Evolutionary conservation across 2,888 invertebrate species (phyloP), one percentile per base, ranked within the genome.

Genomic region (Acronicta alni): DNA sequence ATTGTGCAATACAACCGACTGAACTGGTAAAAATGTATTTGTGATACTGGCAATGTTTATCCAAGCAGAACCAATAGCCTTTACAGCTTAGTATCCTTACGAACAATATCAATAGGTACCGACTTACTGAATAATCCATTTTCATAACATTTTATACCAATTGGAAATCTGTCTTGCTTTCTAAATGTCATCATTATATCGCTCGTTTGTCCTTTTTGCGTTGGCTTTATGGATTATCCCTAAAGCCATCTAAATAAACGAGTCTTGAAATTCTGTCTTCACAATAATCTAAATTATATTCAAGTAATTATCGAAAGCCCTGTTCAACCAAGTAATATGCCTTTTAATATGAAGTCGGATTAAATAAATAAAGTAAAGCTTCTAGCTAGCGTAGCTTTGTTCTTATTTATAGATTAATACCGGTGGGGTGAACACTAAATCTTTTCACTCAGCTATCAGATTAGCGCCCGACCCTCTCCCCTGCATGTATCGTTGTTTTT

Each of bases 361-460:
- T 46, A 43, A 51, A 12, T 46, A 43, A 51, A 12, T 46, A 43
- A 35, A n/a, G 6, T 35, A 32, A 32, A 32, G 14, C 14, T n/a
- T 14, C 1, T 32, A 18, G 51, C 43, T 58, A 32, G 37, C 49
- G 41, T 39, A 45, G 54, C 38, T 52, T 51, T 74, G 70, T 72
- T 73, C 68, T 73, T 71, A 81, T 81, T 86, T 86, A 87, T 30
- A 30, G 12, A 30, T 89, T 87, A 86, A 86, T 87, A 85, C 87
- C 72, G 81, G 82, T 77, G 78, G 86, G 87, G 87, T 83, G 84
- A 75, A 80, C 86, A 87, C 86, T 89, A 90, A 90, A 91, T 90
- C 90, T 90, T 90, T 91, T 89, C 88, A 88, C 87, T 89, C 89
- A 78, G 81, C 84, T 67, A 91, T 90, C 89, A 90, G 92, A 91